Evolutionary conservation across 2,797 vertebrate species (phyloP).

Genomic region (Austrolebias charrua): DNA sequence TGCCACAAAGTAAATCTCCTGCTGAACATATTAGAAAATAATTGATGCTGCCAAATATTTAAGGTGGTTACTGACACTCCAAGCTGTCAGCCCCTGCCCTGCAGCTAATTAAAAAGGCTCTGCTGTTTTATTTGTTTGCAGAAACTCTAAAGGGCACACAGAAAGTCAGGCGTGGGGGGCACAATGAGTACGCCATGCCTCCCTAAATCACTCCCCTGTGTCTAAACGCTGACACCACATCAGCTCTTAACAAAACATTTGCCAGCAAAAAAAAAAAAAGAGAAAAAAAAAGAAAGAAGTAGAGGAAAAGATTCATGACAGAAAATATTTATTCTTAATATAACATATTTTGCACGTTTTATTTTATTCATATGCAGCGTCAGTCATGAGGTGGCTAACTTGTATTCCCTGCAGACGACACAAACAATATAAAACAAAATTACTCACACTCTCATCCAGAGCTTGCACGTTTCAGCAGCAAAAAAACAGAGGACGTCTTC

Average conservation of each 20-base stretch:
- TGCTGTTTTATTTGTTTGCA: constrained; percentile 75
- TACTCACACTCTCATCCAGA: constrained; percentile 45
- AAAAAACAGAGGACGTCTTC: neutral
- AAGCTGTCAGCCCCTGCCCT: constrained; percentile 79
- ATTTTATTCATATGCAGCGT: neutral
- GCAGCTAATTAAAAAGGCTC: constrained; percentile 79
- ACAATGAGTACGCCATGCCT: constrained; percentile 68
- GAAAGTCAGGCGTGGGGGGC: constrained; percentile 67
- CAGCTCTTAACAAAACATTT: constrained; percentile 74
- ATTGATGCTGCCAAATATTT: constrained; percentile 76
- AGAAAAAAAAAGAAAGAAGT: neutral
- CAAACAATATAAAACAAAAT: constrained; percentile 24
- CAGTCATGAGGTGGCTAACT: neutral
- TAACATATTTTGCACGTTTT: neutral
- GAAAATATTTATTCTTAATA: constrained; percentile 14
- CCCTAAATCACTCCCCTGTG: constrained; percentile 78
- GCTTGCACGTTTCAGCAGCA: constrained; percentile 7
- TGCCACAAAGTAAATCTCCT: constrained; percentile 30
- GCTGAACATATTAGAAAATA: constrained; percentile 45
- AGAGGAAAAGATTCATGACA: constrained; percentile 9
- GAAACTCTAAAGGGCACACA: constrained; percentile 66
- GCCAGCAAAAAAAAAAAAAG: constrained; percentile 37
- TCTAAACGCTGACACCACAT: constrained; percentile 74
- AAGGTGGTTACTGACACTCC: constrained; percentile 74
- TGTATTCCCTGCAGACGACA: neutral